Percentiles rank a stretch among this genome's conserved stretches.
These are phyloP conservation scores for Monodelphis domestica DNA, from an alignment of 2,797 vertebrate genomes.

Conservation along the genomic window DNA sequence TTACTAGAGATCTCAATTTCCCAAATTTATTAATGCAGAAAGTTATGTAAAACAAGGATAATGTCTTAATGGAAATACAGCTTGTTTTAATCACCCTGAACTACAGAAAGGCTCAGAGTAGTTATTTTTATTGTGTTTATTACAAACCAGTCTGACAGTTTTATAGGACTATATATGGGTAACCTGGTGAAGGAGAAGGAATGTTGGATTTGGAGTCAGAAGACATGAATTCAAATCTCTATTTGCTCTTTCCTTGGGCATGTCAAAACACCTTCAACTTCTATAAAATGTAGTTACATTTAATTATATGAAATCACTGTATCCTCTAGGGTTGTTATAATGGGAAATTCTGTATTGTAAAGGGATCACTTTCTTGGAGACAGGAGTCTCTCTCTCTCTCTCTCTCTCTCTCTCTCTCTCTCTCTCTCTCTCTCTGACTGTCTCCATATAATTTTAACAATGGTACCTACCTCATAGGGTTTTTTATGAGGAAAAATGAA, in stretches of 20 bases:
- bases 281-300: neutral
- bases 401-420: too few species aligned
- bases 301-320: neutral
- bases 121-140: constrained; percentile 64
- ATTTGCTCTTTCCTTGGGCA: neutral
- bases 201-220: neutral
- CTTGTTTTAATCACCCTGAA: constrained; percentile 54
- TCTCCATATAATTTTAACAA: neutral
- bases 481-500: neutral
- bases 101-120: neutral
- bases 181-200: neutral
- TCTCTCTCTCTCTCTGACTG: too few species aligned
- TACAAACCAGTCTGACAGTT: constrained; percentile 44
- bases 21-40: neutral
- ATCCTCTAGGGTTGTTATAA: neutral
- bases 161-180: neutral
- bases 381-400: neutral
- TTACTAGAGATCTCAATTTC: constrained; percentile 38
- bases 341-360: too few species aligned
- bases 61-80: neutral
- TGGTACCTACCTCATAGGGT: neutral
- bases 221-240: neutral
- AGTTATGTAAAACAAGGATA: constrained; percentile 6
- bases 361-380: too few species aligned
- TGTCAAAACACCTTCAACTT: neutral